Base-by-base conservation (phyloP, 2,797 vertebrate species). In the Merluccius polli region DNA sequence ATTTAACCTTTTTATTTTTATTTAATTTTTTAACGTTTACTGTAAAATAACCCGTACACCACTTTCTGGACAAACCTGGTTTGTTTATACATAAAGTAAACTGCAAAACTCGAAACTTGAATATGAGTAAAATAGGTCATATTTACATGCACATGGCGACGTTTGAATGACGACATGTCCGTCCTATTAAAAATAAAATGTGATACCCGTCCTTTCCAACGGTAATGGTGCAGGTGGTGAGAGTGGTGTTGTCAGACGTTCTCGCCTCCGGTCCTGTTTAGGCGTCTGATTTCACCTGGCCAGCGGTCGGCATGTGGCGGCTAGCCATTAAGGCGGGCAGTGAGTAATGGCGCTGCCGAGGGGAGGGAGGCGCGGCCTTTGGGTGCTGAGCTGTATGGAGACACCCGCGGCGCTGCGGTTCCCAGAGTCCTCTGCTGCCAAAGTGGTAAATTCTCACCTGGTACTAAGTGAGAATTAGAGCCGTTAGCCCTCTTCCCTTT, bases 401-500 rank as follows among this genome's bases (percentile, higher is more conserved):
- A 88, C 87, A 85, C 87, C 88, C 88, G 86, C 87, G 87, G 85
- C 87, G 85, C 87, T 90, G 89, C 81, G 87, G 87, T 91, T 91
- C 89, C 89, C 90, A 90, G 85, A 89, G 88, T 86, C 86, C 82
- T 78, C 84, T 85, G 82, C 85, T 87, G 92, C 89, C 90, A 91
- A n/a, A 91, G 90, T 85, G 86, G 83, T 87, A 86, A 91, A 89
- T 90, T 90, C 88, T 91, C 91, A 92, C 91, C 91, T 92, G 88
- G 90, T 89, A 87, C 89, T 88, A 91, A 89, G 90, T 92, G 90
- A 90, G 90, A 93, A 93, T 92, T 88, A 91, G 84, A 71, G 13
- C 87, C 80, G 81, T 83, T 83, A 86, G 44, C 0, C 90, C 79
- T 78, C 86, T 90, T 91, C 90, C 87, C 87, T 90, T 90, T 91